Percentiles rank a stretch among this genome's conserved stretches.
These are phyloP conservation scores for Proterorhinus semilunaris DNA, from an alignment of 2,113 vertebrate genomes.

Conservation along the genomic window DNA sequence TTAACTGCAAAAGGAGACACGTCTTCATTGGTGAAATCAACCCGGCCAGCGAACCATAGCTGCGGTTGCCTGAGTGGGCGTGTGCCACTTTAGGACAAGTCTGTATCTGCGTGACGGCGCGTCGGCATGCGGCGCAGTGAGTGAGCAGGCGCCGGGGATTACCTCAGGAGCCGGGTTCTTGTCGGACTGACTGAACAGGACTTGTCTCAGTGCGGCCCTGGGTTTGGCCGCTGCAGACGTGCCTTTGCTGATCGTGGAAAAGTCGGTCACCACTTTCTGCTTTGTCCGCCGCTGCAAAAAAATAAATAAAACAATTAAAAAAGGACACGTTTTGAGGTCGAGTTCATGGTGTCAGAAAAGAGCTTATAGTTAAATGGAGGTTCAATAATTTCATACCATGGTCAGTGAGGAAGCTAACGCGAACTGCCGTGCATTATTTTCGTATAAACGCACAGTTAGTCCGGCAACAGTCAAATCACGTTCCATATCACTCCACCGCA, in stretches of 20 bases:
- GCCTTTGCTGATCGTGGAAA: constrained; percentile 64
- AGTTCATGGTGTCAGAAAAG: no score
- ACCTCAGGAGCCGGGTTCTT: constrained; percentile 66
- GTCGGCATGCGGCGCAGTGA: constrained; percentile 17
- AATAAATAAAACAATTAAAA: no score
- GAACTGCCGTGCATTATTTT: no score
- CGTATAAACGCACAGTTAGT: no score
- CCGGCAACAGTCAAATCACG: no score
- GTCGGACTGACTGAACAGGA: constrained; percentile 71
- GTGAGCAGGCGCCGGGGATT: constrained; percentile 25
- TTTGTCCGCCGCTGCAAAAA: constrained; percentile 61
- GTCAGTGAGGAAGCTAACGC: no score
- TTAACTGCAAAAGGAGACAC: not conserved
- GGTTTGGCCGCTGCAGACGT: constrained; percentile 53
- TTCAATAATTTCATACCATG: no score
- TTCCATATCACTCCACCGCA: no score
- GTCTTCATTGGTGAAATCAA: not conserved
- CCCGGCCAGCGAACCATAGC: not conserved
- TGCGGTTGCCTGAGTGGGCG: constrained; percentile 8
- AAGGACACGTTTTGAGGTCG: not conserved
- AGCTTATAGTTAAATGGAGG: no score
- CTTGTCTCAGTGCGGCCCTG: constrained; percentile 65
- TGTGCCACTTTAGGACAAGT: constrained; percentile 11
- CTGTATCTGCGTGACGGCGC: constrained; percentile 30
- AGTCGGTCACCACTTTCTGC: constrained; percentile 62